Base-by-base conservation (phyloP, 2,113 vertebrate species). In the Oreotrochilus melanogaster region DNA sequence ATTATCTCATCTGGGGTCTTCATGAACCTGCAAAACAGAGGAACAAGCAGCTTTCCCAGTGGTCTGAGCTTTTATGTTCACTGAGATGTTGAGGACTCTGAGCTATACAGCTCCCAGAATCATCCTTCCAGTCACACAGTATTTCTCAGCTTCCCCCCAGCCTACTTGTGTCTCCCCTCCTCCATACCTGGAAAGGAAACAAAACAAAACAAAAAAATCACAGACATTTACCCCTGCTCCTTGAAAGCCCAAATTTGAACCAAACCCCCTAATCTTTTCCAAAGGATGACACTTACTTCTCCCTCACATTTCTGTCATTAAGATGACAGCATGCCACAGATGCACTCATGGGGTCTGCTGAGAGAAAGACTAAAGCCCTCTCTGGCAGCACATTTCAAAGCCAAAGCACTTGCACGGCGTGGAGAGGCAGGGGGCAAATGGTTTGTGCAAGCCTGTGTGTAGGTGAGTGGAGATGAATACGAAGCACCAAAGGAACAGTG, bases 1-100 rank as follows among this genome's bases (percentile, higher is more conserved):
- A 99, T 99, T 48, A 99, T 99, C 98, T 99, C 99, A 6, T 99
- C 99, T 1, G 99, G 99, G 51, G 99, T 99, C 95, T 99, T 99
- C 99, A 99, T 99, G 96, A 99, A 99, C 98, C 99, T 99, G 97
- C 33, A 88, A 65, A 78, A 88, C 65, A 88, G 23, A 76, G 58
- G 45, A 53, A 70, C 3, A 31, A 25, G 57, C 0, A 0, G 19
- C n/a, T 88, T 91, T 67, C 64, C 60, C 53, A 79, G 54, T 4
- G 18, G 14, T 30, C 72, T 75, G 67, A 62, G 51, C 33, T 85
- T 70, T 73, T 51, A 42, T 15, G 37, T 57, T 53, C 47, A 47
- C 19, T 54, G 54, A 12, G 24, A 39, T 8, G 3, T 31, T 35
- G 54, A 86, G 54, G n/a, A 2, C 33, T 28, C 78, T 23, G 35